Percentiles rank a stretch among this genome's conserved stretches.
phyloP scores from a whole-genome alignment of 2,888 invertebrate genomes.

The Drosophila affinis region DNA sequence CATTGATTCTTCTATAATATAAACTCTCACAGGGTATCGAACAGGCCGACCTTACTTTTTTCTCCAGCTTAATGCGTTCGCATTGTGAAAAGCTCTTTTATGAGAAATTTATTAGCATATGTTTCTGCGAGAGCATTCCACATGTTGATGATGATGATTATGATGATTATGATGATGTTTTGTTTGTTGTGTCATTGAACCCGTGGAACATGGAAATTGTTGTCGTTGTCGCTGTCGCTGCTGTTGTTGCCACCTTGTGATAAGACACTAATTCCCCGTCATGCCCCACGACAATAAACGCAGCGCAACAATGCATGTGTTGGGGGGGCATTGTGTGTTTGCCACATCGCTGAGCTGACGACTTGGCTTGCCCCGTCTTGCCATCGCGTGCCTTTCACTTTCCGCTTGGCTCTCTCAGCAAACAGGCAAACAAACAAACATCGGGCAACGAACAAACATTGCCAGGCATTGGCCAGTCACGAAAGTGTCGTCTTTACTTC shows the following conservation, averaged over 20 bases:
- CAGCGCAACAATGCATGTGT: constrained; percentile 3
- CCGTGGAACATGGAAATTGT: constrained; percentile 9
- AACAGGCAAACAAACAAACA: constrained; percentile 52
- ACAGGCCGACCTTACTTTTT: background rate
- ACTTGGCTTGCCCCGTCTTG: constrained; percentile 16
- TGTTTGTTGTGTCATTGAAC: constrained; percentile 67
- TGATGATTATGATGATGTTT: background rate
- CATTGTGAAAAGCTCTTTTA: constrained; percentile 39
- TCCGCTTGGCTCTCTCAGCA: constrained; percentile 48
- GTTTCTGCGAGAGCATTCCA: constrained; percentile 28
- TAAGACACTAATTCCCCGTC: constrained; percentile 54
- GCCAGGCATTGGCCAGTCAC: constrained; percentile 66
- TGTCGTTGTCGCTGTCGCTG: constrained; percentile 15
- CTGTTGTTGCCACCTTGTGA: constrained; percentile 36
- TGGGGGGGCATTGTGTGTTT: constrained; percentile 17
- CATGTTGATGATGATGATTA: constrained; percentile 5
- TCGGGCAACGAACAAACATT: constrained; percentile 9
- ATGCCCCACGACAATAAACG: constrained; percentile 39
- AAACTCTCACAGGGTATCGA: background rate
- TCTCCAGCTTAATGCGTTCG: constrained; percentile 14
- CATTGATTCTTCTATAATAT: background rate
- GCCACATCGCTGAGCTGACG: constrained; percentile 35
- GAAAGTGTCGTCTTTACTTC: constrained; percentile 77
- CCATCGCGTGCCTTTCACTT: constrained; percentile 64
- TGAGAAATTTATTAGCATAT: constrained; percentile 63